These are phyloP conservation scores for Montipora capitata DNA, from an alignment of 92 coral and sea anemone species.

Conservation along the genomic window DNA sequence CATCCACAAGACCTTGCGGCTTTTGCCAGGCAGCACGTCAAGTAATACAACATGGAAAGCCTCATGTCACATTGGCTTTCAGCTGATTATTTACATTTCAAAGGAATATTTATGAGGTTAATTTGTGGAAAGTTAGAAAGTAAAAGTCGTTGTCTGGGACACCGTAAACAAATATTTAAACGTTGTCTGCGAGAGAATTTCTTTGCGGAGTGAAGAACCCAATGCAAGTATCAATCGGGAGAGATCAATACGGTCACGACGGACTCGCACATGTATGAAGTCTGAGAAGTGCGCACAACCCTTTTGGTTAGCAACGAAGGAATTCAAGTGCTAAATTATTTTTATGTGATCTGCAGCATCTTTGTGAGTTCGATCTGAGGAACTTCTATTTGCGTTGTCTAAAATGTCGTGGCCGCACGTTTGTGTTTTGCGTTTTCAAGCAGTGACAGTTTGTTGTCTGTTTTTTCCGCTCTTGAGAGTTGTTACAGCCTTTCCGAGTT, in stretches of 20 bases:
- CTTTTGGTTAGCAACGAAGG: slow-evolving; percentile 67
- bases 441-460: slow-evolving; percentile 21
- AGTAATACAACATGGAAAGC: slow-evolving; percentile 4
- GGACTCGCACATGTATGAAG: not conserved
- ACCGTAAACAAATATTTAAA: not conserved
- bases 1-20: slow-evolving; percentile 36
- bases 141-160: not conserved
- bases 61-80: not conserved
- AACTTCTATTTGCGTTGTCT: not conserved
- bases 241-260: slow-evolving; percentile 14
- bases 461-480: not conserved
- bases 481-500: slow-evolving; percentile 43
- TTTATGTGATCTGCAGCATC: too few relatives aligned
- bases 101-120: slow-evolving; percentile 23
- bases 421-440: not conserved
- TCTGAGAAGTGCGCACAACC: not conserved
- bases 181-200: not conserved
- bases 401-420: not conserved
- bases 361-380: not conserved
- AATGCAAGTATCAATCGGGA: not conserved
- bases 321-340: slow-evolving; percentile 30
- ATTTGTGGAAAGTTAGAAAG: not conserved
- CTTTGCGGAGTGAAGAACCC: not conserved
- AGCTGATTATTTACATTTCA: not conserved
- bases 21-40: too few relatives aligned